Percentiles rank a stretch among this genome's conserved stretches.
These are phyloP conservation scores for Nomia melanderi DNA, from an alignment of 1,140 invertebrate species.

Conservation along the genomic window DNA sequence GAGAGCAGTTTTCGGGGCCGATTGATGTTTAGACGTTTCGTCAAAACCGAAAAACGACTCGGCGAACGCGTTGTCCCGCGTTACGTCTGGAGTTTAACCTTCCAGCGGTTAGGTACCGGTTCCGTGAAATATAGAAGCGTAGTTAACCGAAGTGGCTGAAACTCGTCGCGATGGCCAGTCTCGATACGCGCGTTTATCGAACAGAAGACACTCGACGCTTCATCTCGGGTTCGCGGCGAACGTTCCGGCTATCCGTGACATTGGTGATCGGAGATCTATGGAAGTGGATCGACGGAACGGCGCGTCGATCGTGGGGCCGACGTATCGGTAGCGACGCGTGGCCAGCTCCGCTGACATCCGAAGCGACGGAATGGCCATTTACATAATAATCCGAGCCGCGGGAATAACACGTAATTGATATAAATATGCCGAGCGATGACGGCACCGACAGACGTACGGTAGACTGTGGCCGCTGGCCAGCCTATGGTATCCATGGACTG, in stretches of 20 bases:
- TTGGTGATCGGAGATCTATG: not conserved
- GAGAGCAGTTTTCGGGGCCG: slow-evolving; percentile 78
- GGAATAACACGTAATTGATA: slow-evolving; percentile 78
- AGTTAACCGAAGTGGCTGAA: not conserved
- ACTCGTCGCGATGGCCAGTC: too few species aligned
- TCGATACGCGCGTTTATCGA: too few species aligned
- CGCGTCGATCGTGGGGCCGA: not conserved
- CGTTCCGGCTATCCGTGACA: not conserved
- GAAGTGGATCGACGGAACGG: not conserved
- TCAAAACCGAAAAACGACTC: slow-evolving; percentile 73
- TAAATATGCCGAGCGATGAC: slow-evolving; percentile 75
- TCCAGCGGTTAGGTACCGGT: not conserved
- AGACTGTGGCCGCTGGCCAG: slow-evolving; percentile 75
- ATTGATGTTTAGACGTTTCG: slow-evolving; percentile 79
- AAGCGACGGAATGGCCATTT: slow-evolving; percentile 67
- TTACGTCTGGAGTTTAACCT: slow-evolving; percentile 20
- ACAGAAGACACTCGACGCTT: too few species aligned
- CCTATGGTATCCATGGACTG: slow-evolving; percentile 73
- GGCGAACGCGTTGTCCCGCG: too few species aligned
- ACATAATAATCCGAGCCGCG: slow-evolving; percentile 76
- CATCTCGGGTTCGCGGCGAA: too few species aligned
- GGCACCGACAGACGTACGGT: slow-evolving; percentile 74
- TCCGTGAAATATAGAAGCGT: too few species aligned
- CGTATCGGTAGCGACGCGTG: slow-evolving; percentile 34
- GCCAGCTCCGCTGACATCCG: slow-evolving; percentile 52